Percentiles rank a stretch among this genome's conserved stretches.
These are phyloP conservation scores for Polypterus bichir DNA, from an alignment of 2,113 vertebrate genomes.

Conservation along the genomic window DNA sequence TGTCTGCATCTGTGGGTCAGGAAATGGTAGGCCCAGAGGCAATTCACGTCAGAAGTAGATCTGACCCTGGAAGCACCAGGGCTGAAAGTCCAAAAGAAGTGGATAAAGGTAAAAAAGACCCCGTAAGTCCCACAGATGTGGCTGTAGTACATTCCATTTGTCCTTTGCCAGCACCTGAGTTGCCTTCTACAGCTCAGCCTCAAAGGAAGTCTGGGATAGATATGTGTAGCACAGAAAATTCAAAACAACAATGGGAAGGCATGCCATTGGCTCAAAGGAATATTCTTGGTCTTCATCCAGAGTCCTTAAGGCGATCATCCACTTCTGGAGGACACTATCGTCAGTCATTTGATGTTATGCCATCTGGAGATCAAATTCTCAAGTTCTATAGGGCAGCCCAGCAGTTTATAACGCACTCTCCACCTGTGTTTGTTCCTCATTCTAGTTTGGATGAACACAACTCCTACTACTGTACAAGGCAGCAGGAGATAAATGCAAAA, in stretches of 20 bases:
- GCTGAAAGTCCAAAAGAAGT: slow-evolving; percentile 4
- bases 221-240: not conserved
- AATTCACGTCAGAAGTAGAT: slow-evolving; percentile 41
- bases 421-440: slow-evolving; percentile 26
- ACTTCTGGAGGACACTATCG: slow-evolving; percentile 30
- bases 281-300: slow-evolving; percentile 23
- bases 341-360: slow-evolving; percentile 38
- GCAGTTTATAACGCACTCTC: slow-evolving; percentile 14
- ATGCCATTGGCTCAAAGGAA: slow-evolving; percentile 8
- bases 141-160: too few species aligned
- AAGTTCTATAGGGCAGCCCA: slow-evolving; percentile 32
- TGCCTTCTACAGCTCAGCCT: too few species aligned
- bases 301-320: slow-evolving; percentile 25
- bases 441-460: slow-evolving; percentile 20
- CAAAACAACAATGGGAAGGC: slow-evolving; percentile 14
- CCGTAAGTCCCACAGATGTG: too few species aligned
- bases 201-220: not conserved
- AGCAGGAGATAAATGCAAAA: slow-evolving; percentile 5
- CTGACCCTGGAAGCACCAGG: slow-evolving; percentile 36
- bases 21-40: slow-evolving; percentile 4
- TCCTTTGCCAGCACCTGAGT: too few species aligned
- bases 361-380: slow-evolving; percentile 32
- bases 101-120: not conserved
- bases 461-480: slow-evolving; percentile 15
- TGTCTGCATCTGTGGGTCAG: slow-evolving; percentile 14